Conservation (phyloP, 2,113 vertebrate species). For the Poicephalus meyeri region DNA sequence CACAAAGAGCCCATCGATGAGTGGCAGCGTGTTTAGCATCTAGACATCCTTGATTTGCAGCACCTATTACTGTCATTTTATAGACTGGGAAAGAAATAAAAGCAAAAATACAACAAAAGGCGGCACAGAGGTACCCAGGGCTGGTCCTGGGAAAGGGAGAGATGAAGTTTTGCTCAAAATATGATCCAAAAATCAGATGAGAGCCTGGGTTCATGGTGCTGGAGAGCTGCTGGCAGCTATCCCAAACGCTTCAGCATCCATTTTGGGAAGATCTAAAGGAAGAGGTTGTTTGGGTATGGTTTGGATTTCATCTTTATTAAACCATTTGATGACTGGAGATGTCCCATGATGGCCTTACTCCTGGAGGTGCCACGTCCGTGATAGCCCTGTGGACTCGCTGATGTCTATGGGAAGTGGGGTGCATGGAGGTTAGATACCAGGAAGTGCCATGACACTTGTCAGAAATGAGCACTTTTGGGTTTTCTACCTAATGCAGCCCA, state of each 20-base stretch:
- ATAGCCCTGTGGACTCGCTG: fast-evolving
- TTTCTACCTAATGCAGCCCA: not conserved
- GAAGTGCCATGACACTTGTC: fast-evolving
- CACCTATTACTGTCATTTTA: not conserved
- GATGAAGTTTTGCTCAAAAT: not conserved
- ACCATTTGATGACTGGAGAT: fast-evolving
- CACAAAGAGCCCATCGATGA: not conserved
- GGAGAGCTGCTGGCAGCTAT: not conserved
- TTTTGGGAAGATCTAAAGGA: not conserved
- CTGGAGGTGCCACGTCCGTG: fast-evolving
- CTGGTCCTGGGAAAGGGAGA: not conserved
- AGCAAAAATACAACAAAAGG: not conserved
- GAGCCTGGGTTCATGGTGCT: fast-evolving
- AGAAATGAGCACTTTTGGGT: not conserved
- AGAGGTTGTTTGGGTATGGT: not conserved
- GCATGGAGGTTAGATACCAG: fast-evolving
- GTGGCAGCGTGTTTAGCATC: not conserved
- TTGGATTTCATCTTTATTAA: not conserved
- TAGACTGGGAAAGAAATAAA: not conserved
- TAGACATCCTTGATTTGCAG: conserved; percentile 8
- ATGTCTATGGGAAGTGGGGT: not conserved
- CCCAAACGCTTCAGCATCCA: not conserved
- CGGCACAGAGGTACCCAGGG: not conserved
- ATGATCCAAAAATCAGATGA: not conserved
- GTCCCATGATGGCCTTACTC: not conserved